Base-by-base conservation (phyloP, 2,113 vertebrate species). In the Heterochromis multidens region DNA sequence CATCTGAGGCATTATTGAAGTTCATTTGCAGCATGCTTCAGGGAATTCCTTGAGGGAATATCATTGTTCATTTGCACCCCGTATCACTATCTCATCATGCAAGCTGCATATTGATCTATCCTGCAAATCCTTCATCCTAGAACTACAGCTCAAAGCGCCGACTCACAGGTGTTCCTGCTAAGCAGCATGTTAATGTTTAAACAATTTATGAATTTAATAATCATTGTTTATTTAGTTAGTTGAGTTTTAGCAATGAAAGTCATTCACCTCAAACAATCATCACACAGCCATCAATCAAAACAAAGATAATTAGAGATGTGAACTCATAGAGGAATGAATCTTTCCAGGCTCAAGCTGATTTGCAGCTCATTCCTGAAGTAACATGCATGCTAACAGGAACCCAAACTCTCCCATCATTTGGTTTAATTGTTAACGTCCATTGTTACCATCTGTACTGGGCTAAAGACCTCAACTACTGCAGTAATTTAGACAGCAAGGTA, bases 31-130 rank as follows among this genome's bases (percentile, higher is more conserved):
- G 82, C 67, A 21, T 54, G 84, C 80, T 87, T 17, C 16, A 70
- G 80, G 86, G 70, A 63, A 49, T 81, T 82, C 80, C 87, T 76
- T 76, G 2, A 54, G 88, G 86, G 83, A 87, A 17, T 72, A 80
- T 49, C 88, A 63, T 80, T 87, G 87, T 88, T 93, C 80, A 88
- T 86, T 82, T 86, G 89, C 65, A 85, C 77, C 49, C 70, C 12
- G 1, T 62, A 89, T 83, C 62, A 86, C 74, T 62, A 37, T 77
- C 78, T 77, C 83, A 78, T 88, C 85, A 59, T 83, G 89, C 72
- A 57, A 58, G 88, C 70, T 62, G 77, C 79, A 86, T 88, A 94
- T 92, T 31, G 83, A 93, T 91, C 84, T 31, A 17, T 80, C 85
- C 72, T 17, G 49, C 76, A 76, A 84, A 88, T 88, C 81, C 82